Evolutionary conservation across 2,797 vertebrate species (phyloP).

Genomic region (Coluber constrictor): DNA sequence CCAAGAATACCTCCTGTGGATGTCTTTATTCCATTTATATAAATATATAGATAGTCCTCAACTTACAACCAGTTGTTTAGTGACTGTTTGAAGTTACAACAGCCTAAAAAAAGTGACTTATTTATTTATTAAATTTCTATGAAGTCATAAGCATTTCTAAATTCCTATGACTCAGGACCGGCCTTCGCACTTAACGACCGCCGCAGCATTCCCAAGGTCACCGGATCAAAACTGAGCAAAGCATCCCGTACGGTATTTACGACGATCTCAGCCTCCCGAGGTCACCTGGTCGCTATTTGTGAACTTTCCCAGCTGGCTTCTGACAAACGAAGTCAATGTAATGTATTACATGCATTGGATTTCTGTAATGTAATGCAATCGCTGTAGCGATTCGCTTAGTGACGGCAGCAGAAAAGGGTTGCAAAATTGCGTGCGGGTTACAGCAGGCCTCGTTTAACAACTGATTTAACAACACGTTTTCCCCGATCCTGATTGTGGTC

Average conservation of each 20-base stretch:
- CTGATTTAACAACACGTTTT: not conserved
- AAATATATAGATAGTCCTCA: not conserved
- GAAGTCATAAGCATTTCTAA: not conserved
- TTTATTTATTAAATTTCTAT: not conserved
- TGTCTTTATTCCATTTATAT: not conserved
- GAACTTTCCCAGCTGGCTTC: not conserved
- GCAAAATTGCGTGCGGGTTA: rapidly evolving
- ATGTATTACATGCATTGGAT: too few relatives aligned
- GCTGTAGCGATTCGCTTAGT: not conserved
- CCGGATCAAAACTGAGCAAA: too few relatives aligned
- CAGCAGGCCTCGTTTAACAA: not conserved
- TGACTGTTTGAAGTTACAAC: not conserved
- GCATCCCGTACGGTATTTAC: too few relatives aligned
- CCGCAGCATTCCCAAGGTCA: not conserved
- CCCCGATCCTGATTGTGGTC: not conserved
- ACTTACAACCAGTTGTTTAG: not conserved
- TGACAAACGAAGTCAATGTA: rapidly evolving
- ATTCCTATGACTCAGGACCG: not conserved
- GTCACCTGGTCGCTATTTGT: too few relatives aligned
- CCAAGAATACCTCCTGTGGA: not conserved
- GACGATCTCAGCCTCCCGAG: too few relatives aligned
- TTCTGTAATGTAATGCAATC: not conserved
- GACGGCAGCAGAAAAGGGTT: not conserved
- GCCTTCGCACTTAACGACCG: not conserved
- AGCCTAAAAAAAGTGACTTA: not conserved